phyloP scores from a whole-genome alignment of 2,888 invertebrate genomes.

The Drosophila flavopinicola region DNA sequence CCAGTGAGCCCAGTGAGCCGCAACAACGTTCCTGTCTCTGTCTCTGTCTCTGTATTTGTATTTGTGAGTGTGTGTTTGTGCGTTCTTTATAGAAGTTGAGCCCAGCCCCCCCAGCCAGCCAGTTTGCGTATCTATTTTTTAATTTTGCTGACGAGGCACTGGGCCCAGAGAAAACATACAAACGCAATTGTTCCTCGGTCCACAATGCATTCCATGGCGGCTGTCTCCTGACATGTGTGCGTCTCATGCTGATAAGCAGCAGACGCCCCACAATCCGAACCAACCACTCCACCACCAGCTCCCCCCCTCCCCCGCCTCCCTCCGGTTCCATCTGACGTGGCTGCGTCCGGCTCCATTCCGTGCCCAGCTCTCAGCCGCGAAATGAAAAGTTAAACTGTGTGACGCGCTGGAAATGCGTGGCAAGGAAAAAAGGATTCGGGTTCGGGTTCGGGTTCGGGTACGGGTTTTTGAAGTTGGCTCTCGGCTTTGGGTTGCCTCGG shows the following conservation, averaged over 20 bases:
- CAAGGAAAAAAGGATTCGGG: too few relatives aligned
- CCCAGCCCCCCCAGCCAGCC: background rate
- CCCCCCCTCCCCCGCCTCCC: background rate
- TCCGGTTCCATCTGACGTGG: conserved; percentile 8
- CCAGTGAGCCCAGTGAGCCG: conserved; percentile 5
- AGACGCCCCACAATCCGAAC: conserved; percentile 22
- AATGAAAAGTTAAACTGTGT: conserved; percentile 80
- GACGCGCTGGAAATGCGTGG: conserved; percentile 59
- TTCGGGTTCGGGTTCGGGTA: conserved; percentile 16
- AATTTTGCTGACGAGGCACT: conserved; percentile 78
- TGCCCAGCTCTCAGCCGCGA: conserved; percentile 56
- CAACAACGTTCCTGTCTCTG: background rate
- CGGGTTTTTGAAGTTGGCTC: background rate
- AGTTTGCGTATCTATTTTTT: conserved; percentile 75
- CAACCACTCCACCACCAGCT: background rate
- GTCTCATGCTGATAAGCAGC: conserved; percentile 78
- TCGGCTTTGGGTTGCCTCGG: conserved; percentile 12
- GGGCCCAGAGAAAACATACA: conserved; percentile 71
- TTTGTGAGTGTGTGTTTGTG: conserved; percentile 1
- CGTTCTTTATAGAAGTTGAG: conserved; percentile 60
- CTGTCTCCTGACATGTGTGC: conserved; percentile 70
- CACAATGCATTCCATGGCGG: conserved; percentile 71
- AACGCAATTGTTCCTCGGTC: conserved; percentile 73
- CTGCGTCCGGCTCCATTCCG: conserved; percentile 7
- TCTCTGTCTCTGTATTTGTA: background rate